Base-by-base conservation (phyloP, 2,888 invertebrate genomes). In the Heteropelma amictum region DNA sequence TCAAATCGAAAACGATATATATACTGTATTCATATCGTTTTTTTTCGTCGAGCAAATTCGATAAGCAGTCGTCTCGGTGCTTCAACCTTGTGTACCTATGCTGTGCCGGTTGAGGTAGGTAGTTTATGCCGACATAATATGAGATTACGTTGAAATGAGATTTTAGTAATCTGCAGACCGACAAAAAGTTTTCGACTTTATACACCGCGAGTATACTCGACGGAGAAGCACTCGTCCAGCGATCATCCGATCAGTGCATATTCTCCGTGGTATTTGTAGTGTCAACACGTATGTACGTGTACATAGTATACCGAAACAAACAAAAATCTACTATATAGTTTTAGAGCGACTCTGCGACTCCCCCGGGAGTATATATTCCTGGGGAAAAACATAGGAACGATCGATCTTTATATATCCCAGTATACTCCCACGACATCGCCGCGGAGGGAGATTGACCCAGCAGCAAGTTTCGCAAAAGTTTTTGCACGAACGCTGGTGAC, bases 351-450 rank as follows among this genome's bases (percentile, higher is more conserved):
- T 47, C 53, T 35, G 60, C 33, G 67, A 56, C 33, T 58, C 49
- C 14, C 61, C 67, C 7, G 51, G 14, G 47, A 71, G 71, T 28
- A 71, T 71, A 56, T 40, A 49, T 63, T 47, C 35, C 45, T n/a
- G n/a, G 56, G 12, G 38, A 19, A 47, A 67, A 67, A 76, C 51
- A 68, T 51, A 58, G 68, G 30, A 72, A 76, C 76, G 76, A 76
- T 76, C 76, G 76, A 76, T 76, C 76, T 76, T 76, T 76, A 76
- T n/a, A n/a, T 76, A 72, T 72, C 35, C 56, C 28, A 47, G 67
- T 68, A 64, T 76, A 63, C 72, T 68, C 72, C 71, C 68, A 64
- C 63, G 23, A 71, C 56, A 67, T 71, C 71, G 63, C 56, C 76
- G 63, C 56, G 68, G 42, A 49, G 49, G 61, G 40, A 68, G 71